phyloP scores from a whole-genome alignment of 2,888 invertebrate species.

The Morpho achilles region DNA sequence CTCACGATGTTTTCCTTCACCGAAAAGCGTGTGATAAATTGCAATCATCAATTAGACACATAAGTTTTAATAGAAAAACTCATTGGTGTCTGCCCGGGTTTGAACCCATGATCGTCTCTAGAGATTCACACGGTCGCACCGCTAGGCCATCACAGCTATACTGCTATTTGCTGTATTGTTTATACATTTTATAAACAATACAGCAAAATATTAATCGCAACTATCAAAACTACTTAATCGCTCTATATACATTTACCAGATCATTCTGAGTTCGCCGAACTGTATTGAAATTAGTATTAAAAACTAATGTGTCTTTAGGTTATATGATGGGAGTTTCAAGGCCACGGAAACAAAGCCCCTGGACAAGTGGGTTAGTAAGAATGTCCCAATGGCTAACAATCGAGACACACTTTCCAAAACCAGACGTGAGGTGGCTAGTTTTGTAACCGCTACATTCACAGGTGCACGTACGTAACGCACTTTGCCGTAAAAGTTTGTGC shows the following conservation, averaged over 20 bases:
- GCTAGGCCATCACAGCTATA: too few relatives aligned
- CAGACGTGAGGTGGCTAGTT: constrained; percentile 30
- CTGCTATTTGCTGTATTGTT: too few relatives aligned
- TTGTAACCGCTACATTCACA: constrained; percentile 35
- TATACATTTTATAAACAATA: too few relatives aligned
- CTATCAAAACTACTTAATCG: constrained; percentile 3
- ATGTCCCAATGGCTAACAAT: constrained; percentile 44
- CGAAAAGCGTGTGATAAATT: too few relatives aligned
- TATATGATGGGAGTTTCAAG: constrained; percentile 15
- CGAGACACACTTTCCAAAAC: constrained; percentile 34
- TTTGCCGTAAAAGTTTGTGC: constrained; percentile 3
- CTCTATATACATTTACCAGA: not conserved
- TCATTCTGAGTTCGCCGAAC: constrained; percentile 3
- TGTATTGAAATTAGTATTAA: not conserved
- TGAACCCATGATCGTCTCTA: too few relatives aligned
- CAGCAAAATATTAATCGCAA: too few relatives aligned
- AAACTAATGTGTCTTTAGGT: not conserved
- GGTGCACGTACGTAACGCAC: constrained; percentile 34
- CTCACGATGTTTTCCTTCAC: too few relatives aligned
- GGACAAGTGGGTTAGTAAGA: constrained; percentile 36
- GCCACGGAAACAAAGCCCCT: constrained; percentile 20
- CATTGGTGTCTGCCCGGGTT: too few relatives aligned
- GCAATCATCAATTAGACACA: too few relatives aligned
- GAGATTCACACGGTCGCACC: too few relatives aligned
- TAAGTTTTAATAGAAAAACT: too few relatives aligned